Evolutionary conservation across 2,888 invertebrate species (phyloP), one percentile per base, ranked within the genome.

Genomic region (Malthinus flaveolus): DNA sequence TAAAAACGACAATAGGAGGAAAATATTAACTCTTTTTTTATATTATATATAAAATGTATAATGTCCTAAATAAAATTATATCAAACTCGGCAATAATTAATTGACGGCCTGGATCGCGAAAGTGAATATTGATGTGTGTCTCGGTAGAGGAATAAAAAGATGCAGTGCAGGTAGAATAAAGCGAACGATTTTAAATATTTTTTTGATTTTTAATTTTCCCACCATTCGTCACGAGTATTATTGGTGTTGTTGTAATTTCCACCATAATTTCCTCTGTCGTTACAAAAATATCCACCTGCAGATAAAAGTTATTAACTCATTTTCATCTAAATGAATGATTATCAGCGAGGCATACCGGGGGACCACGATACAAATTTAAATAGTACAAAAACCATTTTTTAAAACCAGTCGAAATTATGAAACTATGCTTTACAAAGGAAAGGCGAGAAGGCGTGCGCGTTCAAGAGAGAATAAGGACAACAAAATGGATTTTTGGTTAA

Each of bases 191-290:
- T 23, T 49, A 32, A 12, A 37, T 8, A 15, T 42, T 39, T 42
- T 39, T 39, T 49, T 47, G 11, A 45, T 56, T 64, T 46, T 67
- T 69, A 72, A 61, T 72, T 74, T 56, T 75, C 74, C 76, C 76
- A 79, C 79, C 79, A 77, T 65, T 77, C 77, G 59, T 77, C 75
- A 49, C 72, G 72, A 63, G 69, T 71, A 61, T 70, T 70, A 46
- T 60, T 65, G 61, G 63, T 69, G 64, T 67, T 71, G 48, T 63
- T 67, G 71, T 78, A 76, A 60, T 75, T 77, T 44, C 78, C 78
- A 46, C 78, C 78, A 59, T 75, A 78, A 55, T 74, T 71, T 55
- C 77, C 76, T 68, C 78, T 71, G 62, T 78, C 78, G 57, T 63
- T 71, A 23, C 71, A 70, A 58, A 71, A 73, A 62, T 66, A 72